A percentile compares a stretch with the other conserved stretches of the same genome.
These are phyloP conservation scores for Chunga burmeisteri DNA, from an alignment of 2,113 vertebrate genomes.

Conservation along the genomic window DNA sequence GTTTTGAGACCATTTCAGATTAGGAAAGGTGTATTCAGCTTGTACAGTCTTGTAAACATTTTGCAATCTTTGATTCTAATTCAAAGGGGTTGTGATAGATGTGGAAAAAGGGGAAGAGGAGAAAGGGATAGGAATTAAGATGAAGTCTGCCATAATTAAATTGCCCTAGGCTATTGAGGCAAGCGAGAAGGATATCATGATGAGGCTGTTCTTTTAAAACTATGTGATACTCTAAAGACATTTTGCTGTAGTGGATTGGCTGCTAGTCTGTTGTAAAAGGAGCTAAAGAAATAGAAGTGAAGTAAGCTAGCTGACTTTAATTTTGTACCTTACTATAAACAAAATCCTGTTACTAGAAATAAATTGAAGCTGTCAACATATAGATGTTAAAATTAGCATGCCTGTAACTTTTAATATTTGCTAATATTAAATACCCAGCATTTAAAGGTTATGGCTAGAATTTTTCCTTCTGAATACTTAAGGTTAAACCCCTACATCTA, in stretches of 20 bases:
- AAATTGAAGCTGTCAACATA: not conserved
- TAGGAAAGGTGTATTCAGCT: conserved; percentile 34
- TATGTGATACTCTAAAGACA: not conserved
- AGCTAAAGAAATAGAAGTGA: conserved; percentile 9
- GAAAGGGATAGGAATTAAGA: not conserved
- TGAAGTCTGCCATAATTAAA: conserved; percentile 36
- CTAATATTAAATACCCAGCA: conserved; percentile 12
- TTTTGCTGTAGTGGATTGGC: not conserved
- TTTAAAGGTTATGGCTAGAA: conserved; percentile 18
- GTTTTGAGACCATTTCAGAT: conserved; percentile 21
- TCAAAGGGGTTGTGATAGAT: conserved; percentile 1
- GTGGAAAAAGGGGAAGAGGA: not conserved
- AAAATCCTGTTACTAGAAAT: not conserved
- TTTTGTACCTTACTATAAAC: not conserved
- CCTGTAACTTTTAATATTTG: conserved; percentile 9
- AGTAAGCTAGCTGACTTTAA: not conserved
- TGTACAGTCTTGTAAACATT: conserved; percentile 49
- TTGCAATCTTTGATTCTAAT: conserved; percentile 42
- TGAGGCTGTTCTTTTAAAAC: conserved; percentile 32
- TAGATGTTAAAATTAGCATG: conserved; percentile 17
- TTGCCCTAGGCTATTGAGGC: conserved; percentile 20
- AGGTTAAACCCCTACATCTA: conserved; percentile 21
- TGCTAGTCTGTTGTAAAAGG: not conserved
- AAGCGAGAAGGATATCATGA: conserved; percentile 26
- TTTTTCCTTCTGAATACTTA: conserved; percentile 8